Evolutionary conservation across 2,888 invertebrate species (phyloP), one percentile per base, ranked within the genome.

Genomic region (Sesia bembeciformis): DNA sequence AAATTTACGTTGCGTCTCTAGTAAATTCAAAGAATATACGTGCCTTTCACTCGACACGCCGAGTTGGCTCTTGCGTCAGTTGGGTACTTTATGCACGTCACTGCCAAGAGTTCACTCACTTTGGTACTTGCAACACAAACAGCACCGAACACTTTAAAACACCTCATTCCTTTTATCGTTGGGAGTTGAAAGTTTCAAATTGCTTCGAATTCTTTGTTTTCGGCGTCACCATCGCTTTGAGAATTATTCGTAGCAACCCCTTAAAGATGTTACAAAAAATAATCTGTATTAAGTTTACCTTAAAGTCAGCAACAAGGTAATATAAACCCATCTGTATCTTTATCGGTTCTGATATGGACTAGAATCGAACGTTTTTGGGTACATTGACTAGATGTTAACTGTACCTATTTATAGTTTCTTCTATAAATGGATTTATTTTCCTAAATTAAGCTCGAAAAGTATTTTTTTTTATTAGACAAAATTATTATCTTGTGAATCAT

Each of bases 51-150:
- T 7, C 8, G 46, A 46, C 46, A 46, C 23, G 8, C 46, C n/a
- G 46, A 46, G 46, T 46, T 46, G 46, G 23, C 46, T 46, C 46
- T 46, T 46, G 46, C 46, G 23, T 46, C 46, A 46, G 8, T 5
- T 4, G 46, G 46, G 46, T 46, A 46, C 23, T 46, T 46, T 46
- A 23, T 46, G 23, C 46, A 6, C 46, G 68, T 69, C 69, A 66
- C 53, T 57, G 57, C 52, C 39, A 5, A 23, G 72, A 74, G 74
- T 76, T 77, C 76, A 77, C 65, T 77, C 74, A 77, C 76, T 73
- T 67, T 61, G 55, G 55, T 59, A 59, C 65, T 72, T 71, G 66
- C 74, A 62, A 70, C 68, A 72, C 62, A 57, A 49, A 23, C 23
- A 23, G 23, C 2, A 23, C 23, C 46, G 8, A 46, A 46, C 23